phyloP scores from a whole-genome alignment of 2,113 vertebrate genomes.

The Vanacampus margaritifer region DNA sequence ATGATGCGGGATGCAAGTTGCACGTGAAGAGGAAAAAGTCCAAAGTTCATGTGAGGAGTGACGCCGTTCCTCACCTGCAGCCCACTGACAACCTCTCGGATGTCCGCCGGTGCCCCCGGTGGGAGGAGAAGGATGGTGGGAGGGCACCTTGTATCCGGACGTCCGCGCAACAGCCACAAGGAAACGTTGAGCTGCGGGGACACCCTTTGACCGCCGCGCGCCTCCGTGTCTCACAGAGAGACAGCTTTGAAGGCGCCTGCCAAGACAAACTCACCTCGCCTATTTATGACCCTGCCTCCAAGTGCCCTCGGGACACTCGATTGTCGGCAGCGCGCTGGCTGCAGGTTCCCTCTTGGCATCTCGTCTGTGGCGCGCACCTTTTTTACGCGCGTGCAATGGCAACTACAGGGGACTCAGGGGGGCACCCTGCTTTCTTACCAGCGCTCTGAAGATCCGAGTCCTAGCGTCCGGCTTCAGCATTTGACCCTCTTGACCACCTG shows the following conservation, averaged over 20 bases:
- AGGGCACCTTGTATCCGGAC: slow-evolving; percentile 67
- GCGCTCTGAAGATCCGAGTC: slow-evolving; percentile 39
- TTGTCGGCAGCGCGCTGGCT: slow-evolving; percentile 41
- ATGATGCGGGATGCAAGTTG: too few relatives aligned
- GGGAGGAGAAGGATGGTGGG: slow-evolving; percentile 30
- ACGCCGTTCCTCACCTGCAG: neutral
- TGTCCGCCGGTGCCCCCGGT: neutral
- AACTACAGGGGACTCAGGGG: slow-evolving; percentile 58
- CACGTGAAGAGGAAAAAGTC: too few relatives aligned
- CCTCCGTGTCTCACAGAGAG: slow-evolving; percentile 50
- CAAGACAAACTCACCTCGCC: slow-evolving; percentile 85
- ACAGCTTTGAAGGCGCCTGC: slow-evolving; percentile 75
- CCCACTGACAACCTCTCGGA: neutral
- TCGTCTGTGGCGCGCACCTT: slow-evolving; percentile 35
- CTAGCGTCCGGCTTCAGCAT: neutral
- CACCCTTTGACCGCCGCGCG: slow-evolving; percentile 73
- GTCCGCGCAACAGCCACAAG: slow-evolving; percentile 51
- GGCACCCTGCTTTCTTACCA: slow-evolving; percentile 50
- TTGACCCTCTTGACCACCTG: slow-evolving; percentile 20
- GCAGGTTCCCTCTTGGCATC: slow-evolving; percentile 30
- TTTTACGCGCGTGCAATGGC: slow-evolving; percentile 76
- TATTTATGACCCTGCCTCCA: slow-evolving; percentile 82
- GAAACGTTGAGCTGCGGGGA: slow-evolving; percentile 46
- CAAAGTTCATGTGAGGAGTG: neutral
- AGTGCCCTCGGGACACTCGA: slow-evolving; percentile 58